These are phyloP conservation scores for Trialeurodes vaporariorum DNA, from an alignment of 1,140 invertebrate species.

Conservation along the genomic window DNA sequence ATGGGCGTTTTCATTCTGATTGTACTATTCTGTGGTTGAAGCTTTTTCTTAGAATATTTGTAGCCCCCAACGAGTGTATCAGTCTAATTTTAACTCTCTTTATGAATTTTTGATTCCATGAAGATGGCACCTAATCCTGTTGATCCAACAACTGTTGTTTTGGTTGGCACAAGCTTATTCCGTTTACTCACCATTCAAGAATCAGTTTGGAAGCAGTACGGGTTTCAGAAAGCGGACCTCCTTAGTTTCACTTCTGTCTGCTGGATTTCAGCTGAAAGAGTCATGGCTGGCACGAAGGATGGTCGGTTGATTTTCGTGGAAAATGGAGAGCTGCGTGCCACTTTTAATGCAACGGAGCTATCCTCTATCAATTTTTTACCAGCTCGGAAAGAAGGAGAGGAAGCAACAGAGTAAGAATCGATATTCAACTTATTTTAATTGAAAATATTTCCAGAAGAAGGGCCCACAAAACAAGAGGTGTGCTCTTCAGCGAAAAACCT, in stretches of 20 bases:
- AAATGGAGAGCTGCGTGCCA: conserved; percentile 58
- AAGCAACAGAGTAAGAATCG: conserved; percentile 2
- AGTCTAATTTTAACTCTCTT: not conserved
- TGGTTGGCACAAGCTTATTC: conserved; percentile 59
- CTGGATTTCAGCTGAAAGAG: conserved; percentile 59
- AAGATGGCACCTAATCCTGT: conserved; percentile 59
- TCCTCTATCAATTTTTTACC: conserved; percentile 18
- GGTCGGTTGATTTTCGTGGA: conserved; percentile 64
- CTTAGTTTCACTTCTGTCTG: conserved; percentile 53
- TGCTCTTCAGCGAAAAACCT: too few species aligned
- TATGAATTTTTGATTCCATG: too few species aligned
- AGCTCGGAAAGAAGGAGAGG: conserved; percentile 4
- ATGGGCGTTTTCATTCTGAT: too few species aligned
- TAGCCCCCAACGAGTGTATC: too few species aligned
- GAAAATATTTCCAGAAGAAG: not conserved
- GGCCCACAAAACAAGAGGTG: too few species aligned
- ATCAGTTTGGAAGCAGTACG: conserved; percentile 64
- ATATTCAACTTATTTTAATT: conserved; percentile 9
- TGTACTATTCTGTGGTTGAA: too few species aligned
- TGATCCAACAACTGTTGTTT: conserved; percentile 58
- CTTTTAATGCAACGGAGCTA: conserved; percentile 44
- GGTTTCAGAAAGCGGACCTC: conserved; percentile 67
- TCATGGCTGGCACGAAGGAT: conserved; percentile 59
- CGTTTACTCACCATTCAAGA: conserved; percentile 68
- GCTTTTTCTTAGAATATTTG: too few species aligned